These are phyloP conservation scores for Zeus faber DNA, from an alignment of 2,113 vertebrate genomes.

Conservation along the genomic window DNA sequence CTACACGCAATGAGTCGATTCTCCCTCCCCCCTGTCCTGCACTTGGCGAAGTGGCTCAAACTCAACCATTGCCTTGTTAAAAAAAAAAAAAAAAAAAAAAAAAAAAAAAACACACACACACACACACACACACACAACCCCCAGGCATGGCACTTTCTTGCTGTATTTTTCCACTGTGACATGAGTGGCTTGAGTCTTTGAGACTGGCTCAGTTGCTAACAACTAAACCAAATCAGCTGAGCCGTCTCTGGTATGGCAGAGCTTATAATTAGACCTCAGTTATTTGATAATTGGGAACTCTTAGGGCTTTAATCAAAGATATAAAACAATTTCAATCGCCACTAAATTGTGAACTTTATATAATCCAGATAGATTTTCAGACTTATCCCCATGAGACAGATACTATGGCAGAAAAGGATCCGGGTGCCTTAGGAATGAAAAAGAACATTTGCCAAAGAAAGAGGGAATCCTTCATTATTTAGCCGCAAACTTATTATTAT, in stretches of 20 bases:
- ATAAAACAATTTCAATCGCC: neutral
- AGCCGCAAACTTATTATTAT: too few relatives aligned
- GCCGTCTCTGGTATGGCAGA: conserved; percentile 30
- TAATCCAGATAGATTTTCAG: neutral
- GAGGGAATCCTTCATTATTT: too few relatives aligned
- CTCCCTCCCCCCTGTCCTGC: neutral
- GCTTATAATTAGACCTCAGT: conserved; percentile 20
- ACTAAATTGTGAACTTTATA: neutral
- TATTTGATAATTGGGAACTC: conserved; percentile 38
- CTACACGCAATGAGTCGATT: too few relatives aligned
- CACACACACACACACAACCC: too few relatives aligned
- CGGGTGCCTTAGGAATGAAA: too few relatives aligned
- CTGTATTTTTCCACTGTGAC: conserved; percentile 66
- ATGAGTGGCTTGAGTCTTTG: conserved; percentile 27
- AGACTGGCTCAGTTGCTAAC: conserved; percentile 55
- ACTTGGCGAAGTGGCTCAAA: neutral
- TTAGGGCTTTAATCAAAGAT: conserved; percentile 8
- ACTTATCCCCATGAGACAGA: too few relatives aligned
- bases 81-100: neutral
- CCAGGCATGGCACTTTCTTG: conserved; percentile 33
- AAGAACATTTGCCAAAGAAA: too few relatives aligned
- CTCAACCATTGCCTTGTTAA: conserved; percentile 22
- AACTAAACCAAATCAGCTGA: conserved; percentile 65
- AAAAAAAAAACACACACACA: too few relatives aligned
- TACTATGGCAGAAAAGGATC: too few relatives aligned